Percentiles rank a stretch among this genome's conserved stretches.
Conservation (phyloP, 2,113 vertebrate genomes). For the Clinocottus analis region DNA sequence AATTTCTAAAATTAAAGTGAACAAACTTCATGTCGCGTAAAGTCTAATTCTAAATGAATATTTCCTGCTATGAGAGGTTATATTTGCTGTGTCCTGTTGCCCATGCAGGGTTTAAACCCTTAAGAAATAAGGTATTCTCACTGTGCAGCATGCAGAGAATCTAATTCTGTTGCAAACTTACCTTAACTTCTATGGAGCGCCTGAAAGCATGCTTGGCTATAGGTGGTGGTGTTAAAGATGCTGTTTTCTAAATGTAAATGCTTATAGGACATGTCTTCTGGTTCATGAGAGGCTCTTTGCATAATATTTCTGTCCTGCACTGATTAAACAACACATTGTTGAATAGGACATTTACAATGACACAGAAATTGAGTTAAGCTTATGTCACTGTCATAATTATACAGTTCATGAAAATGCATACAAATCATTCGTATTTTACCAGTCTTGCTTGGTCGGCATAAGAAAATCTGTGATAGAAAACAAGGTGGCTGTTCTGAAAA, state of each 20-base stretch:
- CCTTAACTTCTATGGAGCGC: slow-evolving; percentile 1
- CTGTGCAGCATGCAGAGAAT: neutral
- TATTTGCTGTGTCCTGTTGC: neutral
- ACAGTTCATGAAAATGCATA: neutral
- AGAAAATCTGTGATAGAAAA: neutral
- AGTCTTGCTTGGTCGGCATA: neutral
- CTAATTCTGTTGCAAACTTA: slow-evolving; percentile 39
- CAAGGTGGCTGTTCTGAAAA: neutral
- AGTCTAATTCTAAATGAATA: neutral
- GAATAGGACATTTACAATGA: neutral
- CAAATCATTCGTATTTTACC: neutral
- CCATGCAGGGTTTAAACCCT: neutral
- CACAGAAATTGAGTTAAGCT: neutral
- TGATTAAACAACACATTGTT: too few relatives aligned
- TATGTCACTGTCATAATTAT: neutral
- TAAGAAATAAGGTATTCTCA: slow-evolving; percentile 16
- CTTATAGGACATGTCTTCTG: neutral
- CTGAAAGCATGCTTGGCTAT: slow-evolving; percentile 9
- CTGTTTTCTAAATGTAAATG: slow-evolving; percentile 21
- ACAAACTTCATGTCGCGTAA: neutral
- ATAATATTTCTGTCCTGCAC: neutral
- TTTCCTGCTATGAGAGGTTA: neutral
- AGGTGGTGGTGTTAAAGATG: slow-evolving; percentile 4
- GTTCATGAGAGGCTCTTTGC: neutral
- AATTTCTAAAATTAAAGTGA: neutral